phyloP scores from a whole-genome alignment of 2,113 vertebrate genomes.

The Tonatia bakeri region DNA sequence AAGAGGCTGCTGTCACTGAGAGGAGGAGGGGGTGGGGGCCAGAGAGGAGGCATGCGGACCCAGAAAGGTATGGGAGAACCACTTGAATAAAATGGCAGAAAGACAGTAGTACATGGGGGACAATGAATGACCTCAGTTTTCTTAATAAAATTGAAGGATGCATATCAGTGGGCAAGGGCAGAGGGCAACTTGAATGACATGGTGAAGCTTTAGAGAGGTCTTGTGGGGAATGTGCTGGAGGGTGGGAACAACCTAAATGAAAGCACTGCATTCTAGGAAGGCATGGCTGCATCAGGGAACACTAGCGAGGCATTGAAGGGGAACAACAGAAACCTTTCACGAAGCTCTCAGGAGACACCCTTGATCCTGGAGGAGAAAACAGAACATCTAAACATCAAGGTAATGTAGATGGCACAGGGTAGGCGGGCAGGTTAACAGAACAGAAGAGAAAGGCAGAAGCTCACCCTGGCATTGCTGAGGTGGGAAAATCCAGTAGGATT shows the following conservation, averaged over 20 bases:
- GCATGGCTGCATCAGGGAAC: fast-evolving
- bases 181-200: fast-evolving
- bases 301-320: fast-evolving
- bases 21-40: neutral
- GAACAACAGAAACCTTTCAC: fast-evolving
- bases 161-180: no score
- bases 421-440: fast-evolving
- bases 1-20: fast-evolving
- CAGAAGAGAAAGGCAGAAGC: neutral
- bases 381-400: no score
- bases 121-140: fast-evolving
- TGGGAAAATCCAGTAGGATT: neutral
- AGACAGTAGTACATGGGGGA: neutral
- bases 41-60: fast-evolving
- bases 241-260: neutral
- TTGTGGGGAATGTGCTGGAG: no score
- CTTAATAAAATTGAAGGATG: neutral
- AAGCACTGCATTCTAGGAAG: neutral
- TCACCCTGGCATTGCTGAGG: neutral
- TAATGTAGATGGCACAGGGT: fast-evolving
- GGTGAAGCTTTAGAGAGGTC: neutral
- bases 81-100: neutral
- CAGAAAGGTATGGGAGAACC: fast-evolving
- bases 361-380: fast-evolving
- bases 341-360: neutral